Conservation (phyloP, 2,888 invertebrate species). For the Chydorus sphaericus region DNA sequence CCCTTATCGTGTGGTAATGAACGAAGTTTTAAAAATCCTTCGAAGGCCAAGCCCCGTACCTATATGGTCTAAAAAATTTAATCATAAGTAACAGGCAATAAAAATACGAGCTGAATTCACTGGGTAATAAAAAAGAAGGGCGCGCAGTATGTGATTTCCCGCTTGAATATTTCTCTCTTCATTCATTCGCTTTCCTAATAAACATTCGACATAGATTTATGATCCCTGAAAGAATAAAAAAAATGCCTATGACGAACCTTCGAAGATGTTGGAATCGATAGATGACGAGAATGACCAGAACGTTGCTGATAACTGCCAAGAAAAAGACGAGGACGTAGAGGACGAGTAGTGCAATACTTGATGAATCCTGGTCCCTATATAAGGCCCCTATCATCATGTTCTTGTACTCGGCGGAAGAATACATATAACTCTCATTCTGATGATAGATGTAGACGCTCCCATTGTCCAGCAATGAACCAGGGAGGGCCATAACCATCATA, state of each 20-base stretch:
- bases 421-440: no score
- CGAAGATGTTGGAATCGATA: constrained; percentile 50
- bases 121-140: no score
- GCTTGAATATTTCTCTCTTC: no score
- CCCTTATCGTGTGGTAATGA: no score
- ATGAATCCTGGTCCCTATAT: background rate
- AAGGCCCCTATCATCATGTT: background rate
- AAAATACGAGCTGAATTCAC: no score
- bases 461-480: background rate
- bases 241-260: constrained; percentile 36
- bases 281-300: constrained; percentile 49
- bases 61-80: no score
- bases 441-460: background rate
- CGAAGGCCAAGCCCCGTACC: no score
- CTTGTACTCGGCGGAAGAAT: background rate
- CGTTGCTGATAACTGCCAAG: constrained; percentile 44
- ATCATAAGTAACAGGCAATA: no score
- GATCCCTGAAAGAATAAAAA: background rate
- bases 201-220: no score
- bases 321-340: constrained; percentile 48
- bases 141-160: no score
- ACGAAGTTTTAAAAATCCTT: no score
- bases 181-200: no score
- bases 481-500: background rate
- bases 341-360: constrained; percentile 35